phyloP scores from a whole-genome alignment of 2,888 invertebrate genomes.

The Caenorhabditis afra region DNA sequence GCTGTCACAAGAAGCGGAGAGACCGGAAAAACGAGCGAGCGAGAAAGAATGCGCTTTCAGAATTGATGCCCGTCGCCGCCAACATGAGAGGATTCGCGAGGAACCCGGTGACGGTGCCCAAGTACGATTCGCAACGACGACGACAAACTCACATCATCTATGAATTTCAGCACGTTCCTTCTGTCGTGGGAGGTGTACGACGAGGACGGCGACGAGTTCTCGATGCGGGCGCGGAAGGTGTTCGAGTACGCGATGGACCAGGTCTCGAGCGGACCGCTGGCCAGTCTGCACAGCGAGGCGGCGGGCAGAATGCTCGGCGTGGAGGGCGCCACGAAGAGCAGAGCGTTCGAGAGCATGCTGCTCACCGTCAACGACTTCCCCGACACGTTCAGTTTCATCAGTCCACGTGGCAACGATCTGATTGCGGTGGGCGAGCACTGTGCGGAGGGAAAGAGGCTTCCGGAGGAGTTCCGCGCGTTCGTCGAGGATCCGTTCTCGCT shows the following conservation, averaged over 20 bases:
- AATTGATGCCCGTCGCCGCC: conserved; percentile 52
- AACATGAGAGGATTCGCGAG: conserved; percentile 51
- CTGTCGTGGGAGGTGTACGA: conserved; percentile 33
- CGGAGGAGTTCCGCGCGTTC: conserved; percentile 54
- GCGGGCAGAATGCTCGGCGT: conserved; percentile 37
- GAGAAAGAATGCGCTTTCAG: conserved; percentile 39
- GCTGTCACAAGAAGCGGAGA: conserved; percentile 25
- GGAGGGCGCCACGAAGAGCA: conserved; percentile 30
- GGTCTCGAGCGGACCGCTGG: conserved; percentile 35
- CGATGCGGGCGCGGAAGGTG: conserved; percentile 10
- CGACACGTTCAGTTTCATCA: conserved; percentile 41
- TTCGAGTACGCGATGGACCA: conserved; percentile 47
- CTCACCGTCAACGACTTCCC: conserved; percentile 52
- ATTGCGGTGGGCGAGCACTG: conserved; percentile 61
- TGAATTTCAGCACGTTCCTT: conserved; percentile 44
- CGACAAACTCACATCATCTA: too few relatives aligned
- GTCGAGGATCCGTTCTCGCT: conserved; percentile 67
- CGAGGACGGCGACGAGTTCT: conserved; percentile 3
- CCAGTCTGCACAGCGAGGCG: conserved; percentile 25
- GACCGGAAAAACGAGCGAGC: neutral
- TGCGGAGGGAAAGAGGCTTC: conserved; percentile 21
- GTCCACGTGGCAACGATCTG: conserved; percentile 50
- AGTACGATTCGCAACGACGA: conserved; percentile 18
- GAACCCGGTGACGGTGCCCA: conserved; percentile 63
- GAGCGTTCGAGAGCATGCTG: conserved; percentile 15